Base-by-base conservation (phyloP, 2,797 vertebrate species). In the Leontopithecus rosalia region DNA sequence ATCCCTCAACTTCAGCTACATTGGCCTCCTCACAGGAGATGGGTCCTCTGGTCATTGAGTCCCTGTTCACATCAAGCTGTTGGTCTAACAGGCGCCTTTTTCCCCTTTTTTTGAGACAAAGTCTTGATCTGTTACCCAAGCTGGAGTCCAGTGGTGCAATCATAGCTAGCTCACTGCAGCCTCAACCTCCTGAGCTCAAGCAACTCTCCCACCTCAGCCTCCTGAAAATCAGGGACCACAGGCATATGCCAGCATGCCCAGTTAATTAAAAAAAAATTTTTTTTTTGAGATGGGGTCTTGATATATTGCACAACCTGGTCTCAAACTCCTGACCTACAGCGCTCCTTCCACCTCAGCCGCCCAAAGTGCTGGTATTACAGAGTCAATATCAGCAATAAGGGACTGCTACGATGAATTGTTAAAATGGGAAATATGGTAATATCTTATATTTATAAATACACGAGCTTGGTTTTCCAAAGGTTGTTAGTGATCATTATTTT, bases 331-430 rank as follows among this genome's bases (percentile, higher is more conserved):
- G 33, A 67, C 61, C 61, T 67, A 67, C 61, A 67, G 61, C 33
- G 33, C 8, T n/a, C 61, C 15, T 67, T 67, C 61, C 15, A 3
- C 61, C 33, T 67, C 33, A 67, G 61, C 61, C 14, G 3, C 61
- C 61, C 14, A 64, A 64, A 33, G 33, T 67, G 33, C 90, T 94
- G 91, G 89, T 89, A 82, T 73, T 57, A 83, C 3, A 39, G 14
- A 83, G 39, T 55, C 41, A 26, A 4, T 24, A 20, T 88, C 64
- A 22, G 19, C 48, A 77, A 39, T 41, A 50, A 72, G 87, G 61
- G 7, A 26, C 55, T 79, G 20, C 50, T 67, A 67, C 33, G 33
- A 81, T 48, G 58, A 86, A 57, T 6, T 77, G 36, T 57, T 75
- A 88, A 94, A 73, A 64, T 33, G 43, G n/a, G 11, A 95, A 76